phyloP scores from a whole-genome alignment of 2,888 invertebrate species.

The Pantelozetes paolii region DNA sequence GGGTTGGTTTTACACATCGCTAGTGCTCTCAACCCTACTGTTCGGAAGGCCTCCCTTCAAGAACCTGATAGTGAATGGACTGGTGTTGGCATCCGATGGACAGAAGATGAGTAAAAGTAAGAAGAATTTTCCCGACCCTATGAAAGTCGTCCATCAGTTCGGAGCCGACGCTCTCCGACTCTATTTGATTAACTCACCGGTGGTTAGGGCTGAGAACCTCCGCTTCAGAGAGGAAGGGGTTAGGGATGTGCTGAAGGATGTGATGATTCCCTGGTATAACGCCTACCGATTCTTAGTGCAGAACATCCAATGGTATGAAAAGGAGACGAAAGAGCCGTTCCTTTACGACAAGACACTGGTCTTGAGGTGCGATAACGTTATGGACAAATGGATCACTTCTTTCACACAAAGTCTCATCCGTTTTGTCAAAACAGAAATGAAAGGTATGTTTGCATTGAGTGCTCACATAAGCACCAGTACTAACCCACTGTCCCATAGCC shows the following conservation, averaged over 20 bases:
- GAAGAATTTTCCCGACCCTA: conserved; percentile 97
- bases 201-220: conserved; percentile 92
- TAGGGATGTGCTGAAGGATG: conserved; percentile 90
- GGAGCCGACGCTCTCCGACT: conserved; percentile 91
- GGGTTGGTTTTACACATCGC: conserved; percentile 98
- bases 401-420: conserved; percentile 87
- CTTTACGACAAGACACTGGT: conserved; percentile 33
- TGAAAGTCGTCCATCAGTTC: conserved; percentile 77
- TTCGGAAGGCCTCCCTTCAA: conserved; percentile 96
- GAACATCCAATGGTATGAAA: conserved; percentile 76
- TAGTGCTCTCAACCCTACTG: conserved; percentile 90
- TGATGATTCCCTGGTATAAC: conserved; percentile 88
- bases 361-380: conserved; percentile 64
- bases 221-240: conserved; percentile 97
- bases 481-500: conserved; percentile 53
- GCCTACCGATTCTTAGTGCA: conserved; percentile 80
- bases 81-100: conserved; percentile 93
- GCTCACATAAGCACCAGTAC: conserved; percentile 36
- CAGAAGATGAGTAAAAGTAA: conserved; percentile 99
- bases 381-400: conserved; percentile 96
- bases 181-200: conserved; percentile 96
- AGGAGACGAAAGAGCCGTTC: conserved; percentile 51
- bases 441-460: conserved; percentile 52
- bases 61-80: conserved; percentile 92
- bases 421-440: conserved; percentile 89